Conservation (phyloP, 2,888 invertebrate species). For the Megamerina dolium region DNA sequence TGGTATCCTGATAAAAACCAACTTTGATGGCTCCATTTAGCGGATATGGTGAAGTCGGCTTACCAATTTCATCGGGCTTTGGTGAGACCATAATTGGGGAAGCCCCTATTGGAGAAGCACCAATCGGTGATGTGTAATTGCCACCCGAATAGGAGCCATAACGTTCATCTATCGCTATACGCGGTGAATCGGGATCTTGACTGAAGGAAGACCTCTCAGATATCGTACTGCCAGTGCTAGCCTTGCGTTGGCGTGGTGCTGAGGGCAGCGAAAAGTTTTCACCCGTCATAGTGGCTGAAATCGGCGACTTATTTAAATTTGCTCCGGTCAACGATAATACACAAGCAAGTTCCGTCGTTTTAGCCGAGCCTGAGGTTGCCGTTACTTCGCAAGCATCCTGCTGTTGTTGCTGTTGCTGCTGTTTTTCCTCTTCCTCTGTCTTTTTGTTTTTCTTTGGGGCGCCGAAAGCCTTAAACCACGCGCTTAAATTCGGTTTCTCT, state of each 20-base stretch:
- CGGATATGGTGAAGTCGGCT: conserved; percentile 60
- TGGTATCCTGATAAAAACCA: conserved; percentile 86
- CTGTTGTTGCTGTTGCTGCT: conserved; percentile 19
- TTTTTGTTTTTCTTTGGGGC: conserved; percentile 73
- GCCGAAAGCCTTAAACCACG: conserved; percentile 89
- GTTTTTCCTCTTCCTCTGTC: conserved; percentile 52
- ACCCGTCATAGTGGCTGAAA: conserved; percentile 18
- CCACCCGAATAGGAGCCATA: conserved; percentile 61
- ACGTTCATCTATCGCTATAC: conserved; percentile 58
- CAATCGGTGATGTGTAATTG: conserved; percentile 66
- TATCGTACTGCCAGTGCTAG: conserved; percentile 73
- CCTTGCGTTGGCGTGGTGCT: conserved; percentile 58
- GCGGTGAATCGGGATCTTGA: conserved; percentile 69
- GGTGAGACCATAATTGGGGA: conserved; percentile 70
- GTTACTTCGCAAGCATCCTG: conserved; percentile 13
- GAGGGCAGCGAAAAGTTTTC: conserved; percentile 43
- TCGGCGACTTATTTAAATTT: conserved; percentile 32
- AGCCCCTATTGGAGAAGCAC: conserved; percentile 53
- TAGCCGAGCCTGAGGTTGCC: conserved; percentile 8
- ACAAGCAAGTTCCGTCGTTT: conserved; percentile 16
- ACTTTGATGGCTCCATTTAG: conserved; percentile 80
- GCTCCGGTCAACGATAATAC: conserved; percentile 14
- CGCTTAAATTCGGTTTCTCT: conserved; percentile 69
- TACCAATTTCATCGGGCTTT: conserved; percentile 58
- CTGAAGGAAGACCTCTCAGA: conserved; percentile 74